A percentile compares a stretch with the other conserved stretches of the same genome.
Evolutionary conservation across 2,797 vertebrate species (phyloP).

Genomic region (Buceros bicornis): DNA sequence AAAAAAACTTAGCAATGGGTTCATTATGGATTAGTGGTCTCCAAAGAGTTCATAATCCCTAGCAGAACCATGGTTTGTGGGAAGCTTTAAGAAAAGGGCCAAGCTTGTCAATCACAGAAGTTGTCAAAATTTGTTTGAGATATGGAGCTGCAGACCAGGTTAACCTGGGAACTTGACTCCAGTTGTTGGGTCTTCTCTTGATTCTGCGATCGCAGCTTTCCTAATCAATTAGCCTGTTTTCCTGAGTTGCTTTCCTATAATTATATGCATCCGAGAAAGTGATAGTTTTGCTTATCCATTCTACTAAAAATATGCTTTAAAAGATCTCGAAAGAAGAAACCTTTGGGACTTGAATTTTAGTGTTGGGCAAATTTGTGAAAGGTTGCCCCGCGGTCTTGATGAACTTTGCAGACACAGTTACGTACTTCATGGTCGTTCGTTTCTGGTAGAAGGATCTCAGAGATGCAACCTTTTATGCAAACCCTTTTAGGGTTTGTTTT

Average conservation of each 20-base stretch:
- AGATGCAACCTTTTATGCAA: not conserved
- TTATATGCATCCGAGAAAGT: not conserved
- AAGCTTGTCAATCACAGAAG: not conserved
- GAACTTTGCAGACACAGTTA: not conserved
- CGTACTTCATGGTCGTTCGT: rapidly evolving
- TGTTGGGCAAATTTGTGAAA: not conserved
- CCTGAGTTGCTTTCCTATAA: not conserved
- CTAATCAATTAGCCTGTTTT: not conserved
- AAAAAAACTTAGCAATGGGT: not conserved
- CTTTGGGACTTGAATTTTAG: not conserved
- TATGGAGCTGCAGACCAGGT: not conserved
- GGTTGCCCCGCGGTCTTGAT: not conserved
- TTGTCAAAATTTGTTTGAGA: not conserved
- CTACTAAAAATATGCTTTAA: not conserved
- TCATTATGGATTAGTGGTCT: not conserved
- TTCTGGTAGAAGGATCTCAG: not conserved
- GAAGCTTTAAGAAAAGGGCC: not conserved
- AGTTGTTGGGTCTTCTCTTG: not conserved
- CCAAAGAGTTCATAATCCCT: not conserved
- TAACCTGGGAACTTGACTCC: not conserved
- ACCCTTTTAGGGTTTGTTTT: not conserved
- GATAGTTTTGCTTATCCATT: not conserved
- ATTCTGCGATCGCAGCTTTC: not conserved
- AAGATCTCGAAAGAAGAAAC: not conserved
- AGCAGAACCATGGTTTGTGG: not conserved